Evolutionary conservation across 2,113 vertebrate species (phyloP).

Genomic region (Actinemys pallida): DNA sequence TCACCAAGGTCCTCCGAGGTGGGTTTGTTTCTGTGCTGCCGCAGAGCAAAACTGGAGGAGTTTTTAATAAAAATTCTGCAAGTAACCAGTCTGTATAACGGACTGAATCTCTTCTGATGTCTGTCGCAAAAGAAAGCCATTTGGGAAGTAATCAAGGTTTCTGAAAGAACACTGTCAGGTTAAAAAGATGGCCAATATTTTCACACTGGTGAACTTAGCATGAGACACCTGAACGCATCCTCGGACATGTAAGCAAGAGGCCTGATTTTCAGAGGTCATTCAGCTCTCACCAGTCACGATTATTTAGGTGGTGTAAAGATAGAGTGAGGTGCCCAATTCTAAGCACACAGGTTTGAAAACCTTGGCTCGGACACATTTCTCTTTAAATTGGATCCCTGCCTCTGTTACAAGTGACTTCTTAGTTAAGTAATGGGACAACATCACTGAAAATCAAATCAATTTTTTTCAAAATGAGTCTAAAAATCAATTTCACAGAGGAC

Average conservation of each 20-base stretch:
- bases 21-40: background rate
- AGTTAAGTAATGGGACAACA: conserved; percentile 60
- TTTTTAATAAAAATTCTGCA: background rate
- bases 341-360: conserved; percentile 4
- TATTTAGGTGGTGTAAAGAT: background rate
- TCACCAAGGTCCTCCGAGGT: background rate
- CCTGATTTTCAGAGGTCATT: background rate
- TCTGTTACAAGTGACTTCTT: conserved; percentile 52
- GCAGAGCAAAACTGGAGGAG: background rate
- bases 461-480: background rate
- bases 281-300: background rate
- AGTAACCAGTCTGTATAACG: background rate
- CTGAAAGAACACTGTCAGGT: background rate
- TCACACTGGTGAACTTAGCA: background rate
- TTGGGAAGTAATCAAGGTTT: background rate
- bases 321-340: background rate
- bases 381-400: conserved; percentile 42
- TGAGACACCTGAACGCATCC: background rate
- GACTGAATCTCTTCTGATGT: background rate
- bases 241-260: accelerated
- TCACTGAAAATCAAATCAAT: conserved; percentile 36
- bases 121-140: background rate
- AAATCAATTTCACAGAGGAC: background rate
- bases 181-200: background rate
- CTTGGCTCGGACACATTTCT: conserved; percentile 53